A percentile compares a stretch with the other conserved stretches of the same genome.
Evolutionary conservation across 2,797 vertebrate species (phyloP).

Genomic region (Cryptoprocta ferox): DNA sequence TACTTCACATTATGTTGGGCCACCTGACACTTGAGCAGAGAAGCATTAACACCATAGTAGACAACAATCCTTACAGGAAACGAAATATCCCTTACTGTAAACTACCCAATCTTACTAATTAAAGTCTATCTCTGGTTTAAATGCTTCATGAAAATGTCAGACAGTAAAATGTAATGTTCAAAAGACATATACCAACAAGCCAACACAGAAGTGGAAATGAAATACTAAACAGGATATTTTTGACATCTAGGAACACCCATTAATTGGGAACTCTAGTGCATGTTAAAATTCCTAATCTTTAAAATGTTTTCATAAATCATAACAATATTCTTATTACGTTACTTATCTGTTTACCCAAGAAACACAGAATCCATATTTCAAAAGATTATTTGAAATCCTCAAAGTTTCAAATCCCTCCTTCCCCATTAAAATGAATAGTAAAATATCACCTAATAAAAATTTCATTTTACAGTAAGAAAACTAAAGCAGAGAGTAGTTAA

Average conservation of each 20-base stretch:
- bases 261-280: background rate
- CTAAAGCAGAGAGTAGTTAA: background rate
- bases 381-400: constrained; percentile 34
- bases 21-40: constrained; percentile 51
- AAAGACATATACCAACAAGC: constrained; percentile 52
- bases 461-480: background rate
- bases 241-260: background rate
- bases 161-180: constrained; percentile 57
- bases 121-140: constrained; percentile 69
- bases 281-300: constrained; percentile 35
- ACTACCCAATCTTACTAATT: constrained; percentile 62
- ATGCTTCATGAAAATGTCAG: constrained; percentile 51
- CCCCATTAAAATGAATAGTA: background rate
- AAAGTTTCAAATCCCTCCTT: background rate
- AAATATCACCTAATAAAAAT: background rate
- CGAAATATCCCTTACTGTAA: constrained; percentile 61
- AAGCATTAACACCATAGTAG: constrained; percentile 34
- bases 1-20: constrained; percentile 59
- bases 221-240: background rate
- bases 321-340: constrained; percentile 9
- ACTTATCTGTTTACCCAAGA: background rate
- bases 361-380: constrained; percentile 20
- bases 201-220: constrained; percentile 28
- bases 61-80: constrained; percentile 60
- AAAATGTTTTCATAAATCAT: constrained; percentile 40